Percentiles rank a stretch among this genome's conserved stretches.
Evolutionary conservation across 1,140 invertebrate genomes (phyloP).

Genomic region (Drosophila ambigua): DNA sequence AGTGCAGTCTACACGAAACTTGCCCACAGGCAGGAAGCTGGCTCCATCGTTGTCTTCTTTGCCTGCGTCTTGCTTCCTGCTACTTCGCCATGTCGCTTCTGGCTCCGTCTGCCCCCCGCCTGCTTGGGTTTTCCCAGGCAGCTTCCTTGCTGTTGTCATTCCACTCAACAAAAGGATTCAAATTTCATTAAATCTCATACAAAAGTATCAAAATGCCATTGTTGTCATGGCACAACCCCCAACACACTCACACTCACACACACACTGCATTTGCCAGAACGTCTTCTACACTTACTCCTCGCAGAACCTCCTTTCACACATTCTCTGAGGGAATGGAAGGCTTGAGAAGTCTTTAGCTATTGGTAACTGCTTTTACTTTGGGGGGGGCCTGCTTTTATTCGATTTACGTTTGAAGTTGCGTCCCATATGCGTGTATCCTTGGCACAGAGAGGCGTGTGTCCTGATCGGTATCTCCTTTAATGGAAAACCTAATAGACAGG

Average conservation of each 20-base stretch:
- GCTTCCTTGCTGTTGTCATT: constrained; percentile 61
- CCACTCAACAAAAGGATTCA: constrained; percentile 81
- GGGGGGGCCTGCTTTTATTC: constrained; percentile 67
- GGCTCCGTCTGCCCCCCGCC: constrained; percentile 13
- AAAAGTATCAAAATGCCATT: constrained; percentile 83
- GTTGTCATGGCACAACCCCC: constrained; percentile 62
- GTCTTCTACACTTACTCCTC: background rate
- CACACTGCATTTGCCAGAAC: constrained; percentile 43
- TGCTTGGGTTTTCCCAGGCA: constrained; percentile 23
- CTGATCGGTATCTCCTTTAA: constrained; percentile 70
- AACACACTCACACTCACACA: constrained; percentile 24
- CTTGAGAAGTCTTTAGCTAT: constrained; percentile 62
- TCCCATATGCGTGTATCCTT: constrained; percentile 39
- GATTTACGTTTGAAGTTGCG: constrained; percentile 77
- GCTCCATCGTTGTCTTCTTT: constrained; percentile 20
- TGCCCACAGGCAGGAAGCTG: constrained; percentile 45
- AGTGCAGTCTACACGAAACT: constrained; percentile 33
- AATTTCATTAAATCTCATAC: constrained; percentile 83
- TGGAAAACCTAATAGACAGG: constrained; percentile 75
- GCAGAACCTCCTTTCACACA: constrained; percentile 1
- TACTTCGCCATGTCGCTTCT: constrained; percentile 12
- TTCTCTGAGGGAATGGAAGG: constrained; percentile 30
- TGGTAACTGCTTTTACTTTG: constrained; percentile 78
- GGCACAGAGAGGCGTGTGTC: constrained; percentile 28
- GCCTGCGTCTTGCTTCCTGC: constrained; percentile 33